phyloP scores from a whole-genome alignment of 1,140 invertebrate species.

The Ceratina calcarata region DNA sequence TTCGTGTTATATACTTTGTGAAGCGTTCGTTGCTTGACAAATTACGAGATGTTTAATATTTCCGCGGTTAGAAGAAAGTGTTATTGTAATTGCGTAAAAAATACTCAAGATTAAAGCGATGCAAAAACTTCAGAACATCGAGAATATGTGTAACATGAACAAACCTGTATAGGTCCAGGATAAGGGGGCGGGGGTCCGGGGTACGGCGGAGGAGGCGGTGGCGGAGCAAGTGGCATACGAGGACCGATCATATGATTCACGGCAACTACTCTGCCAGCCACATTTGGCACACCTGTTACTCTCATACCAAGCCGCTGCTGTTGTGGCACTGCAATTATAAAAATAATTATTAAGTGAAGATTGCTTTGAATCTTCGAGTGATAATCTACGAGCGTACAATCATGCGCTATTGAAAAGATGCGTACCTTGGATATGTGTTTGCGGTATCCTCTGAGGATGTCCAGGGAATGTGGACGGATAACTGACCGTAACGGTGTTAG shows the following conservation, averaged over 20 bases:
- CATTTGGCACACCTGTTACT: conserved; percentile 72
- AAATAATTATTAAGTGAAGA: no score
- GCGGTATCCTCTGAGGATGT: conserved; percentile 74
- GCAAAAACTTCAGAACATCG: conserved; percentile 61
- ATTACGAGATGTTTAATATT: conserved; percentile 35
- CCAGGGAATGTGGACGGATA: conserved; percentile 81
- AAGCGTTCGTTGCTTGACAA: conserved; percentile 25
- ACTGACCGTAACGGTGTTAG: conserved; percentile 84
- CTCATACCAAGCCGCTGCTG: conserved; percentile 75
- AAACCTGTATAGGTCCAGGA: conserved; percentile 77
- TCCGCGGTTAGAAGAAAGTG: conserved; percentile 52
- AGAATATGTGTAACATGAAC: conserved; percentile 43
- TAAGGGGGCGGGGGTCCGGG: conserved; percentile 81
- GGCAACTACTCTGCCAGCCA: conserved; percentile 75
- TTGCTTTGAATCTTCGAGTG: no score
- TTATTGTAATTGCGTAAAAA: conserved; percentile 60
- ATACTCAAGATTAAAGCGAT: conserved; percentile 70
- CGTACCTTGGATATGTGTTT: conserved; percentile 75
- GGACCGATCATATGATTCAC: conserved; percentile 78
- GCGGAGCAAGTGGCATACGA: conserved; percentile 80
- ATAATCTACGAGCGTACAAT: no score
- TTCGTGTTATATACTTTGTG: conserved; percentile 14
- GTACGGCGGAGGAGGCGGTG: conserved; percentile 86
- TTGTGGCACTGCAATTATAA: conserved; percentile 61
- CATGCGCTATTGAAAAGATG: background rate